Evolutionary conservation across 2,113 vertebrate species (phyloP).

Genomic region (Takifugu bimaculatus): DNA sequence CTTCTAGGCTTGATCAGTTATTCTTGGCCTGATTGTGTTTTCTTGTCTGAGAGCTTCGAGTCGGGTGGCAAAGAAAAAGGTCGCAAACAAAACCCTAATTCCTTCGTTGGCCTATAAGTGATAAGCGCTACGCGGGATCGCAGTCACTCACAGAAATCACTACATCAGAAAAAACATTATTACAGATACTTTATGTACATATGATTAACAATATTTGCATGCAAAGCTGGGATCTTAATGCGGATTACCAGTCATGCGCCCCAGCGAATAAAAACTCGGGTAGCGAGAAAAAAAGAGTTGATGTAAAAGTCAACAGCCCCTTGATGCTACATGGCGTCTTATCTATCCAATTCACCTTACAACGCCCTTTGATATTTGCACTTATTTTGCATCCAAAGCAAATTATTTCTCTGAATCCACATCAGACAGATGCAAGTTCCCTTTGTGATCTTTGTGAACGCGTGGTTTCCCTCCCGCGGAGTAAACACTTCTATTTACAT

Average conservation of each 20-base stretch:
- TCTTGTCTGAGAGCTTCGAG: slow-evolving; percentile 17
- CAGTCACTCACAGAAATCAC: slow-evolving; percentile 46
- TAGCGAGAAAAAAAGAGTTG: slow-evolving; percentile 16
- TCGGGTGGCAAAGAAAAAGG: slow-evolving; percentile 16
- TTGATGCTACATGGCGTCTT: slow-evolving; percentile 3
- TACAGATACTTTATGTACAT: slow-evolving; percentile 25
- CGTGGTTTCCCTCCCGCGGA: not conserved
- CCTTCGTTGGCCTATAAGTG: slow-evolving; percentile 36
- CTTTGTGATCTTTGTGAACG: slow-evolving; percentile 22
- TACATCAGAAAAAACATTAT: slow-evolving; percentile 41
- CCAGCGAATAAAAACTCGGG: slow-evolving; percentile 38
- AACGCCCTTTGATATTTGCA: slow-evolving; percentile 39
- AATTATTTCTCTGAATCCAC: slow-evolving; percentile 32
- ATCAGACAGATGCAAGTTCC: slow-evolving; percentile 25
- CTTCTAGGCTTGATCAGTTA: slow-evolving; percentile 18
- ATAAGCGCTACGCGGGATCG: slow-evolving; percentile 34
- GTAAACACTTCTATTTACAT: slow-evolving; percentile 23
- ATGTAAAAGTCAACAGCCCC: slow-evolving; percentile 32
- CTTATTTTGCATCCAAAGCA: slow-evolving; percentile 38
- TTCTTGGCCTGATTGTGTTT: slow-evolving; percentile 24
- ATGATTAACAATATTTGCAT: slow-evolving; percentile 17
- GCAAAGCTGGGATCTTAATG: slow-evolving; percentile 21
- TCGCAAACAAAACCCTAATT: slow-evolving; percentile 55
- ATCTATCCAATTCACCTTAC: slow-evolving; percentile 33
- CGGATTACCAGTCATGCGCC: slow-evolving; percentile 4